These are phyloP conservation scores for Ammodramus savannarum DNA, from an alignment of 2,113 vertebrate genomes.

Conservation along the genomic window DNA sequence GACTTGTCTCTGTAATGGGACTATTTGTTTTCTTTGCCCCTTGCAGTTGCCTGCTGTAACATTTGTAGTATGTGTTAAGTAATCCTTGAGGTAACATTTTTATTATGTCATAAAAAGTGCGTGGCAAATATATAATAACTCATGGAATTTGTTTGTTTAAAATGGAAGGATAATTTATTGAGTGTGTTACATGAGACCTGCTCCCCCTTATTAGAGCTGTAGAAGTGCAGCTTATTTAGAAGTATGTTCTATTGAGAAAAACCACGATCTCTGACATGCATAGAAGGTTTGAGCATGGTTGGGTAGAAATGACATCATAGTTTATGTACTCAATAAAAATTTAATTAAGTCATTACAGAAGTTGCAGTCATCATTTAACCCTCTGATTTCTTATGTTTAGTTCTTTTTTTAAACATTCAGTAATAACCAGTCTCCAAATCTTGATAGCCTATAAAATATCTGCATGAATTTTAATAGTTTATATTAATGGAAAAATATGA, in stretches of 20 bases:
- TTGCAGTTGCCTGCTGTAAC: slow-evolving; percentile 81
- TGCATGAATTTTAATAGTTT: slow-evolving; percentile 78
- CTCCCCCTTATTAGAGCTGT: slow-evolving; percentile 75
- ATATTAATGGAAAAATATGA: slow-evolving; percentile 80
- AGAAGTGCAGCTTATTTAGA: slow-evolving; percentile 79
- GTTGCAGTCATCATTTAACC: slow-evolving; percentile 84
- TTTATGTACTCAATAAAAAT: slow-evolving; percentile 83
- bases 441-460: slow-evolving; percentile 79
- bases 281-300: slow-evolving; percentile 68
- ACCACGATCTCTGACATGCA: slow-evolving; percentile 72
- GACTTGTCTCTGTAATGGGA: slow-evolving; percentile 73
- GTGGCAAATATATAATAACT: slow-evolving; percentile 85
- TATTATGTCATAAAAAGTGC: slow-evolving; percentile 84
- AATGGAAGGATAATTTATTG: slow-evolving; percentile 84
- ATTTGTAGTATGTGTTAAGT: slow-evolving; percentile 86
- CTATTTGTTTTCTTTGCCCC: slow-evolving; percentile 83
- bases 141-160: slow-evolving; percentile 83
- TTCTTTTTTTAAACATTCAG: slow-evolving; percentile 77
- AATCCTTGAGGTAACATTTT: slow-evolving; percentile 86
- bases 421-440: slow-evolving; percentile 76
- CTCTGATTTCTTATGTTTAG: slow-evolving; percentile 80
- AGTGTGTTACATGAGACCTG: slow-evolving; percentile 82
- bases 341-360: slow-evolving; percentile 85
- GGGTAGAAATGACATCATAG: slow-evolving; percentile 81
- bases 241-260: slow-evolving; percentile 75